phyloP scores from a whole-genome alignment of 2,888 invertebrate genomes.

The Limenitis camilla region DNA sequence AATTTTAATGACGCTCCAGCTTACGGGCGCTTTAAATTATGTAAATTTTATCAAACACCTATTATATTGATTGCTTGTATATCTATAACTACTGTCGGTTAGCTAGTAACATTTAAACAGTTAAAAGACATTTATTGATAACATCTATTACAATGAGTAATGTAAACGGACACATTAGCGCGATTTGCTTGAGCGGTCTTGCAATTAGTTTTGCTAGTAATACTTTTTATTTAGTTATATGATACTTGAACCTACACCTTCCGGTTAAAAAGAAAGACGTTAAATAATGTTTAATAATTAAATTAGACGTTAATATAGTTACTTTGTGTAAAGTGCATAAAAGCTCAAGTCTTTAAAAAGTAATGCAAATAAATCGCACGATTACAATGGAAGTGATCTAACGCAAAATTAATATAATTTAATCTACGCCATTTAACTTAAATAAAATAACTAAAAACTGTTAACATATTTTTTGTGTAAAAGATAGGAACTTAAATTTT shows the following conservation, averaged over 20 bases:
- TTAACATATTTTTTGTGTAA: constrained; percentile 9
- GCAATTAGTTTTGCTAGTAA: background rate
- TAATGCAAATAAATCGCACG: too few relatives aligned
- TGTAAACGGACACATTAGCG: constrained; percentile 7
- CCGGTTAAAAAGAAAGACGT: too few relatives aligned
- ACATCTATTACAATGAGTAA: constrained; percentile 9
- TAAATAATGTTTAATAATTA: background rate
- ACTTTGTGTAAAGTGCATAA: background rate
- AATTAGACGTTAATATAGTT: background rate
- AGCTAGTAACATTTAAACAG: constrained; percentile 1
- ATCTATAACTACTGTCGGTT: background rate
- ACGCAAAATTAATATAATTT: too few relatives aligned
- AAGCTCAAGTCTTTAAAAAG: constrained; percentile 4
- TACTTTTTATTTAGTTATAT: background rate
- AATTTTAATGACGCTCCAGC: background rate
- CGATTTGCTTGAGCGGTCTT: constrained; percentile 6
- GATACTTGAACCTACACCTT: background rate
- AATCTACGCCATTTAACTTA: too few relatives aligned
- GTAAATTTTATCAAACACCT: constrained; percentile 1
- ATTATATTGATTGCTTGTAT: background rate
- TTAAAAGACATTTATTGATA: constrained; percentile 8
- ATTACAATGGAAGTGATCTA: too few relatives aligned
- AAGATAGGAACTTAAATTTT: constrained; percentile 6
- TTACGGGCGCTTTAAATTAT: background rate
- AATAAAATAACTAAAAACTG: constrained; percentile 7